Conservation (phyloP, 2,888 invertebrate genomes). For the Gymnoscelis rufifasciata region DNA sequence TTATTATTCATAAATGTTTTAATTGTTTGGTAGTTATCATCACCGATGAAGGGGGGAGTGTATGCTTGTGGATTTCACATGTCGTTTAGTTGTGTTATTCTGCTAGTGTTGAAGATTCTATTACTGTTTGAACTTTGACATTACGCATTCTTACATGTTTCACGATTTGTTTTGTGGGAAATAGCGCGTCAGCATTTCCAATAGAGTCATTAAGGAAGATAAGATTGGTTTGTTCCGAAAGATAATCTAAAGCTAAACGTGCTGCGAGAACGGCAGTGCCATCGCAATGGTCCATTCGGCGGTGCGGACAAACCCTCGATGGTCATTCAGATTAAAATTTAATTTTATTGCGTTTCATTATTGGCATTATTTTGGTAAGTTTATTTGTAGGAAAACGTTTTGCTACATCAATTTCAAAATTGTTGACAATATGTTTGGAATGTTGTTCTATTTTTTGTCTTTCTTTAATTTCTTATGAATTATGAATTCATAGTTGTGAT, state of each 20-base stretch:
- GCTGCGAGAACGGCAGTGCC: conserved; percentile 29
- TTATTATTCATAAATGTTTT: conserved; percentile 1
- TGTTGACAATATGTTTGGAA: conserved; percentile 55
- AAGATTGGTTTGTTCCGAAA: conserved; percentile 4
- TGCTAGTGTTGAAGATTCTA: conserved; percentile 7
- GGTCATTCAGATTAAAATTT: conserved; percentile 33
- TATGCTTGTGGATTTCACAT: neutral
- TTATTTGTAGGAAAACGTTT: conserved; percentile 51
- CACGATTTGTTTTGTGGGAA: conserved; percentile 1
- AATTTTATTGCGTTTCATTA: conserved; percentile 34
- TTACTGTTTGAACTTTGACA: conserved; percentile 5
- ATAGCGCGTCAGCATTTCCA: conserved; percentile 10
- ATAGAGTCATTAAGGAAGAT: conserved; percentile 10
- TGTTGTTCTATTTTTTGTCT: conserved; percentile 66
- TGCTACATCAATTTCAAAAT: conserved; percentile 48
- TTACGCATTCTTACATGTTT: neutral
- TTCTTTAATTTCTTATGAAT: conserved; percentile 71
- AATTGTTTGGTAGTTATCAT: neutral
- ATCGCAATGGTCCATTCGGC: conserved; percentile 29
- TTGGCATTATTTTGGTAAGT: conserved; percentile 53
- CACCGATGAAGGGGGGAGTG: conserved; percentile 1
- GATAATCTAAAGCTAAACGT: conserved; percentile 6
- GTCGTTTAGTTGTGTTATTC: conserved; percentile 1
- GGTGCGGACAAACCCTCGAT: conserved; percentile 22
- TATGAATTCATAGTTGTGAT: conserved; percentile 80